phyloP scores from a whole-genome alignment of 64 coral and sea anemone genomes.

The Montipora cactus region DNA sequence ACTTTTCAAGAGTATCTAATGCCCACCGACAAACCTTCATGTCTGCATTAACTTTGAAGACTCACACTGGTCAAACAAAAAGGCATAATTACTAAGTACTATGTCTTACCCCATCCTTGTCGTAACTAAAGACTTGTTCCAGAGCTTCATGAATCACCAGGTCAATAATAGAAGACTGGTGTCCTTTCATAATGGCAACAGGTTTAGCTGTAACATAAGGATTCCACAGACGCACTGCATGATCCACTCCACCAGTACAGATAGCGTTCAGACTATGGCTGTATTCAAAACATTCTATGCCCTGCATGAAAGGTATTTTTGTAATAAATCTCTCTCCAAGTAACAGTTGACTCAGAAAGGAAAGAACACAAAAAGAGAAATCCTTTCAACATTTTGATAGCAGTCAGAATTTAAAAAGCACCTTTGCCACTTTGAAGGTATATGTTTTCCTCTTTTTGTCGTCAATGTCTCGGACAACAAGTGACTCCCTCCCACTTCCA shows the following conservation, averaged over 20 bases:
- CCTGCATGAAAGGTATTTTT: conserved; percentile 41
- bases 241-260: conserved; percentile 91
- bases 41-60: too few relatives aligned
- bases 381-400: not conserved
- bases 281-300: conserved; percentile 96
- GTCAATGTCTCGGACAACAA: conserved; percentile 90
- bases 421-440: conserved; percentile 93
- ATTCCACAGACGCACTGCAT: conserved; percentile 94
- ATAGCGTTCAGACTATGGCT: conserved; percentile 83
- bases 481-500: conserved; percentile 79
- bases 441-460: conserved; percentile 97
- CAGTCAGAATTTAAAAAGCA: conserved; percentile 14
- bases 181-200: conserved; percentile 93
- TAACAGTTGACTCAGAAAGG: not conserved
- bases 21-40: too few relatives aligned
- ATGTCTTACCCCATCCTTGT: conserved; percentile 83
- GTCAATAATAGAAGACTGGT: conserved; percentile 88
- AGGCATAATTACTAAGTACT: too few relatives aligned
- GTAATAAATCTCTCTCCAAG: not conserved
- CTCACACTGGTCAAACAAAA: too few relatives aligned
- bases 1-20: too few relatives aligned
- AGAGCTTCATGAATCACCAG: conserved; percentile 72
- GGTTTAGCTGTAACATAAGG: conserved; percentile 96
- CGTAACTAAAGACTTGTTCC: conserved; percentile 90
- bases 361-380: too few relatives aligned